Conservation (phyloP, 2,888 invertebrate genomes). For the Spatulosminthurus flaviceps region DNA sequence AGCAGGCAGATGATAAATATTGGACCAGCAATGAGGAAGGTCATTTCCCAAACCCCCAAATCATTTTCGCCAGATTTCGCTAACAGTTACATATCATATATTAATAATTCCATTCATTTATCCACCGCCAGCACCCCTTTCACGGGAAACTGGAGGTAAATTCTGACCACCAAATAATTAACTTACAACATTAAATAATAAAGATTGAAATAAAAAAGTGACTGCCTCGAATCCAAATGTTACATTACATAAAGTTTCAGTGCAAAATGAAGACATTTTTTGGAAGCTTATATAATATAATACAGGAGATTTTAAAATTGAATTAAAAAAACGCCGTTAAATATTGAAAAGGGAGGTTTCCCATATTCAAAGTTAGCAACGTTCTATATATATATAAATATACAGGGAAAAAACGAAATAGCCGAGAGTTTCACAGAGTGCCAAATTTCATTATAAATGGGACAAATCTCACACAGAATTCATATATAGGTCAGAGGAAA, state of each 20-base stretch:
- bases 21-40: constrained; percentile 75
- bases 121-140: neutral
- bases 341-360: neutral
- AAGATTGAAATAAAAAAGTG: constrained; percentile 18
- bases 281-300: too few relatives aligned
- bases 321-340: neutral
- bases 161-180: neutral
- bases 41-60: constrained; percentile 72
- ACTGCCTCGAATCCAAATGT: constrained; percentile 33
- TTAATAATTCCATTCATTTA: constrained; percentile 7
- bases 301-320: neutral
- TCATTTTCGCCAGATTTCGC: constrained; percentile 20
- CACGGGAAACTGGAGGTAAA: neutral
- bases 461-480: constrained; percentile 12
- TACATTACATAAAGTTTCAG: neutral
- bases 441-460: neutral
- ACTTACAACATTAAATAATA: neutral
- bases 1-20: constrained; percentile 74
- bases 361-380: neutral
- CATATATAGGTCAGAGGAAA: constrained; percentile 16
- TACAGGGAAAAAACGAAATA: neutral
- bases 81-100: constrained; percentile 16
- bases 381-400: neutral
- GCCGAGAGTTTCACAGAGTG: neutral
- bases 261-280: neutral